These are phyloP conservation scores for Epinephelus cyanopodus DNA, from an alignment of 2,113 vertebrate species.

Conservation along the genomic window DNA sequence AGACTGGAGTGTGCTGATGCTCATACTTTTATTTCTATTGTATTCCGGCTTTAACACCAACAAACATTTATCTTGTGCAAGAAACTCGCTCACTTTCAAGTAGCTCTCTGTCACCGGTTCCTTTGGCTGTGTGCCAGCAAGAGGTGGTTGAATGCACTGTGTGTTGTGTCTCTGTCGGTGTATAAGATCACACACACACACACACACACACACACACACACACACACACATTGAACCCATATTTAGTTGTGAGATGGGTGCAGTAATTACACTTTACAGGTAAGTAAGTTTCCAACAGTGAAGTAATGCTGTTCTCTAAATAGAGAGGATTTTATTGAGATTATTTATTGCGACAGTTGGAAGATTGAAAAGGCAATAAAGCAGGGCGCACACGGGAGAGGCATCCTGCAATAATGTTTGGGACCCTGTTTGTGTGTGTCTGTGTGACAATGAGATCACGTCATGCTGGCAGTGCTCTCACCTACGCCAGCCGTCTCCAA, in stretches of 20 bases:
- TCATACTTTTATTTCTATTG: not conserved
- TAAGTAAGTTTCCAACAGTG: conserved; percentile 28
- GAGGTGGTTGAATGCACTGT: not conserved
- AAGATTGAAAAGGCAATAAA: conserved; percentile 68
- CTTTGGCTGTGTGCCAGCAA: not conserved
- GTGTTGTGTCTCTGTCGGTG: not conserved
- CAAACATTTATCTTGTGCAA: not conserved
- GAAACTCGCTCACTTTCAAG: not conserved
- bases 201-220: not conserved
- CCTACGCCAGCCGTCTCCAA: not conserved
- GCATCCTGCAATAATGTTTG: conserved; percentile 39
- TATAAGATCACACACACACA: conserved; percentile 7
- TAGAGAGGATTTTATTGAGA: conserved; percentile 48
- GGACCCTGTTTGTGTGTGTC: not conserved
- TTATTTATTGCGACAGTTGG: conserved; percentile 61
- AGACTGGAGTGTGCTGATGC: not conserved
- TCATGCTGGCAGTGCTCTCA: not conserved
- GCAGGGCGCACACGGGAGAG: conserved; percentile 38
- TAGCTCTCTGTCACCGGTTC: not conserved
- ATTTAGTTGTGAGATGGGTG: conserved; percentile 10
- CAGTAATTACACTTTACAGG: conserved; percentile 47
- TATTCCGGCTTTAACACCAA: not conserved
- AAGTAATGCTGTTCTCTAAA: conserved; percentile 33
- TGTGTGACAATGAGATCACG: conserved; percentile 8
- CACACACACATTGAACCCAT: not conserved